Conservation (phyloP, 1,140 invertebrate genomes). For the Leptopilina clavipes region DNA sequence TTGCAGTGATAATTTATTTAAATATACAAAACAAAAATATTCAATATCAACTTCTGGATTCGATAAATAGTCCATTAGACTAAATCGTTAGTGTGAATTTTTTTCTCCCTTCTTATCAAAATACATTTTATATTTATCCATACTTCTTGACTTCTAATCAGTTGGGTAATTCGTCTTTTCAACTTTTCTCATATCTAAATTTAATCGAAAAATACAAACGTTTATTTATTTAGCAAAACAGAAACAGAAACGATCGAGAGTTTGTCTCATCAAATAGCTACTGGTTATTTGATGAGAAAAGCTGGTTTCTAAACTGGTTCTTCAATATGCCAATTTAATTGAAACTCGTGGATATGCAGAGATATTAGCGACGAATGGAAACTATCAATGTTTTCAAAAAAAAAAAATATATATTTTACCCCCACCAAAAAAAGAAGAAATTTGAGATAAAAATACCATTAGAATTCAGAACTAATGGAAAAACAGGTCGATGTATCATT, state of each 20-base stretch:
- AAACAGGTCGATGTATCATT: not conserved
- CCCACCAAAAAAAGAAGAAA: no score
- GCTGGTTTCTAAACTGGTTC: constrained; percentile 15
- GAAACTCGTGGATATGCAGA: constrained; percentile 17
- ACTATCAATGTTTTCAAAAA: not conserved
- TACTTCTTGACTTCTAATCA: not conserved
- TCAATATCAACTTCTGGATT: no score
- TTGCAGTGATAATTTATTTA: no score
- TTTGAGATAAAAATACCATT: not conserved
- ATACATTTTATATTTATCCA: not conserved
- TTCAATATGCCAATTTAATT: not conserved
- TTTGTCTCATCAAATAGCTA: constrained; percentile 17
- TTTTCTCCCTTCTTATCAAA: not conserved
- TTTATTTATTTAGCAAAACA: not conserved
- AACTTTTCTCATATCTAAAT: not conserved
- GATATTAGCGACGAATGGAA: constrained; percentile 4
- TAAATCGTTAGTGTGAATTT: no score
- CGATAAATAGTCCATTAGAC: no score
- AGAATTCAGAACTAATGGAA: not conserved
- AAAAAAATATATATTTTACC: not conserved
- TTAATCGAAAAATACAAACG: not conserved
- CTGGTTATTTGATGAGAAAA: constrained; percentile 22
- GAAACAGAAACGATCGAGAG: constrained; percentile 7
- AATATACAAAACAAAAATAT: no score
- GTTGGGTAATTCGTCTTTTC: not conserved